These are phyloP conservation scores for Amblyteles armatorius DNA, from an alignment of 2,888 invertebrate species.

Conservation along the genomic window DNA sequence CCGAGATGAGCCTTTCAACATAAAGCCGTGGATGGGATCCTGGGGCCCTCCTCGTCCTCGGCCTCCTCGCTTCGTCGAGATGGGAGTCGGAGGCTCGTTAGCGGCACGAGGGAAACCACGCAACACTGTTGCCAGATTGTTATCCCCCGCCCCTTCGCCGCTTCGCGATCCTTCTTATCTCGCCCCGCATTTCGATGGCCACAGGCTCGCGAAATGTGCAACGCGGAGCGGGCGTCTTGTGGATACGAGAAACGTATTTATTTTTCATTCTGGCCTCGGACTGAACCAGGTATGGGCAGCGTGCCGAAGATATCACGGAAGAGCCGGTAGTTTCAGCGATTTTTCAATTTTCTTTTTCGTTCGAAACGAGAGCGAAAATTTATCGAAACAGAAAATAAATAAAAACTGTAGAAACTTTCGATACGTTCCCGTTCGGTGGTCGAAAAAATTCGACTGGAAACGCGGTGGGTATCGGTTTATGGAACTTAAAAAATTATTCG, in stretches of 20 bases:
- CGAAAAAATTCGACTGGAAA: no score
- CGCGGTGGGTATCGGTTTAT: neutral
- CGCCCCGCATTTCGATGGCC: conserved; percentile 32
- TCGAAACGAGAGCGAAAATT: neutral
- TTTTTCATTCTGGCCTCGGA: conserved; percentile 47
- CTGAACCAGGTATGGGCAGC: neutral
- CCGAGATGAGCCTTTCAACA: conserved; percentile 75
- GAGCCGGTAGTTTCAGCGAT: neutral
- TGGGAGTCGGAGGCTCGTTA: conserved; percentile 81
- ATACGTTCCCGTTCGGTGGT: neutral
- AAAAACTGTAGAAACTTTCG: neutral
- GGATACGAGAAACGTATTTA: conserved; percentile 43
- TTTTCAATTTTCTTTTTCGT: neutral
- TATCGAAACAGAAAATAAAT: neutral
- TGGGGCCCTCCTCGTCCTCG: conserved; percentile 56
- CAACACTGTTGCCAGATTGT: conserved; percentile 82
- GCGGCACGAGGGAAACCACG: conserved; percentile 80
- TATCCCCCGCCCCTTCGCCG: conserved; percentile 71
- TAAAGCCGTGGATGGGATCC: conserved; percentile 73
- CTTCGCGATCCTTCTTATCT: conserved; percentile 50
- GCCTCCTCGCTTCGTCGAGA: conserved; percentile 68
- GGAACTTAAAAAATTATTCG: neutral
- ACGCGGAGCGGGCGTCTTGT: conserved; percentile 40
- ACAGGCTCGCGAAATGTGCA: conserved; percentile 55
- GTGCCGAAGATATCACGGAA: neutral